A percentile compares a stretch with the other conserved stretches of the same genome.
Conservation (phyloP, 2,797 vertebrate species). For the Uromys caudimaculatus region DNA sequence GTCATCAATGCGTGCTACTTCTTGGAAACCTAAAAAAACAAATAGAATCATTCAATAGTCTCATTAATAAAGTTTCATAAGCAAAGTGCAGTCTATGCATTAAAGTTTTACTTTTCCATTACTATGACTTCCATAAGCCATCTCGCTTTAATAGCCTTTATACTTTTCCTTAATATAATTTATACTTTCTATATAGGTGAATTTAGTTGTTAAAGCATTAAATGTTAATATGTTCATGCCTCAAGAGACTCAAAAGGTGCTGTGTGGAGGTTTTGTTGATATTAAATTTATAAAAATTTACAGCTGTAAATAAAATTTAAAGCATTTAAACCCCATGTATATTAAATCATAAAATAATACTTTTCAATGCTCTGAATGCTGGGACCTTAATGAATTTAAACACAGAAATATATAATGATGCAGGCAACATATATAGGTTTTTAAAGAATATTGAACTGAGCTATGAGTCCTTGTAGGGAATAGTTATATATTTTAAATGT, state of each 20-base stretch:
- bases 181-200: constrained; percentile 77
- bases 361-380: constrained; percentile 57
- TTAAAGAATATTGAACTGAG: constrained; percentile 42
- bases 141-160: constrained; percentile 77
- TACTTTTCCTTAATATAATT: constrained; percentile 81
- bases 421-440: background rate
- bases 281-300: constrained; percentile 78
- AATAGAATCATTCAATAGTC: constrained; percentile 61
- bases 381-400: constrained; percentile 55
- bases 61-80: constrained; percentile 78
- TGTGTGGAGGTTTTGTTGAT: constrained; percentile 78
- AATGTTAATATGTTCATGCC: constrained; percentile 84
- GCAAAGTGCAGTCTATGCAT: constrained; percentile 75
- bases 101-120: constrained; percentile 84
- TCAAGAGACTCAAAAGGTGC: constrained; percentile 81
- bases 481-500: background rate
- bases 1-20: background rate
- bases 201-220: constrained; percentile 82
- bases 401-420: background rate
- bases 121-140: constrained; percentile 65
- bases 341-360: constrained; percentile 81
- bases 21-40: constrained; percentile 8
- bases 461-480: background rate
- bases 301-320: constrained; percentile 79
- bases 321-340: constrained; percentile 75